Conservation (phyloP, 2,888 invertebrate genomes). For the Cheilosia urbana region DNA sequence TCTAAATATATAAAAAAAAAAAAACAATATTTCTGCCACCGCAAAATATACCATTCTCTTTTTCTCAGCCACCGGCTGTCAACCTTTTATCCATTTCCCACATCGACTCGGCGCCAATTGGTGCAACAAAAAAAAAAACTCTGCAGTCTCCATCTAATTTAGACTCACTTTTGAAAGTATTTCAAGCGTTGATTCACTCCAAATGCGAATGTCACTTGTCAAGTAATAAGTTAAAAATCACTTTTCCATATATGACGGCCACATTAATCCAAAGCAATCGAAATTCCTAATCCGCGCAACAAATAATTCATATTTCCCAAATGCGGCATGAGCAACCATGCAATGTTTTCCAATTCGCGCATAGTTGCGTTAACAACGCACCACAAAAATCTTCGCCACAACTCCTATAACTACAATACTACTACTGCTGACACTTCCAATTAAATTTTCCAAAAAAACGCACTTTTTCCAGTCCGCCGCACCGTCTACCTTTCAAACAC, state of each 20-base stretch:
- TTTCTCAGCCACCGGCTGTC: no score
- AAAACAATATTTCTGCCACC: no score
- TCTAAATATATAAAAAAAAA: no score
- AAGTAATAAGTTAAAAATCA: constrained; percentile 62
- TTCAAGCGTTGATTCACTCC: constrained; percentile 55
- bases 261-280: constrained; percentile 53
- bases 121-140: background rate
- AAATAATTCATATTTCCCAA: constrained; percentile 72
- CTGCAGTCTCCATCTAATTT: constrained; percentile 24
- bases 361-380: background rate
- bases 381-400: constrained; percentile 36
- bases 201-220: constrained; percentile 54
- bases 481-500: constrained; percentile 45
- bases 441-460: constrained; percentile 68
- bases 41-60: no score
- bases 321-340: constrained; percentile 35
- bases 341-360: constrained; percentile 14
- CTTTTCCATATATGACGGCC: constrained; percentile 30
- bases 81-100: constrained; percentile 23
- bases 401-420: constrained; percentile 14
- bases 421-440: constrained; percentile 69
- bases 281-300: constrained; percentile 23
- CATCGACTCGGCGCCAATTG: constrained; percentile 33
- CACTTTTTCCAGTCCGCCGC: constrained; percentile 8
- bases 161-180: constrained; percentile 50